phyloP scores from a whole-genome alignment of 2,113 vertebrate species.

The Scolopax mira region DNA sequence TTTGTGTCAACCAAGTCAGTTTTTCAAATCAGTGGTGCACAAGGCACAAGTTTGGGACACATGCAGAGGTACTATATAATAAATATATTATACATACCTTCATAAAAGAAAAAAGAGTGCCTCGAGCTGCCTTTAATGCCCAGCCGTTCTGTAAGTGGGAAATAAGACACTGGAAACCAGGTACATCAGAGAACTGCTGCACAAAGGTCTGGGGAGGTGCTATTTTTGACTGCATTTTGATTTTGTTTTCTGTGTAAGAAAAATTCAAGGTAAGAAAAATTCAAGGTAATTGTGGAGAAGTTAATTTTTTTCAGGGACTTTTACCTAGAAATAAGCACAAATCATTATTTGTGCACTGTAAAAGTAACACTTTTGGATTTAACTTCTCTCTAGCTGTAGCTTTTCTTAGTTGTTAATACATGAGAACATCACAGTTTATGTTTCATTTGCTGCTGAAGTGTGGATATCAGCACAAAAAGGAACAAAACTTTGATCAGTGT shows the following conservation, averaged over 20 bases:
- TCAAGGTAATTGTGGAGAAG: not conserved
- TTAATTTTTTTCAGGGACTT: not conserved
- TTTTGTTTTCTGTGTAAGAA: not conserved
- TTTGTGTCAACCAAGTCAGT: not conserved
- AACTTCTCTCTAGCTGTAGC: not conserved
- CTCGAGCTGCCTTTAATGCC: not conserved
- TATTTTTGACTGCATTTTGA: not conserved
- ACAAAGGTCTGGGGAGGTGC: not conserved
- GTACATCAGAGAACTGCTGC: not conserved
- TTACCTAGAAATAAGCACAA: not conserved
- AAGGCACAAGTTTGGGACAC: not conserved
- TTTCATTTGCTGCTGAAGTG: constrained; percentile 9
- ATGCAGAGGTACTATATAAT: not conserved
- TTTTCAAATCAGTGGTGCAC: not conserved
- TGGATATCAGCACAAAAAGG: not conserved
- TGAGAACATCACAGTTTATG: not conserved
- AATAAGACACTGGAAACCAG: not conserved
- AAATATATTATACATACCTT: not conserved
- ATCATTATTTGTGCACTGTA: not conserved
- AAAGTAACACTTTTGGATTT: not conserved
- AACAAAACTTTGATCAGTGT: not conserved
- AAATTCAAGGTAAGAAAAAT: not conserved
- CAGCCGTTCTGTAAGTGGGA: not conserved
- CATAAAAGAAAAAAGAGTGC: not conserved
- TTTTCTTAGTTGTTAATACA: not conserved